Conservation (phyloP, 2,113 vertebrate species). For the Butorides virescens region DNA sequence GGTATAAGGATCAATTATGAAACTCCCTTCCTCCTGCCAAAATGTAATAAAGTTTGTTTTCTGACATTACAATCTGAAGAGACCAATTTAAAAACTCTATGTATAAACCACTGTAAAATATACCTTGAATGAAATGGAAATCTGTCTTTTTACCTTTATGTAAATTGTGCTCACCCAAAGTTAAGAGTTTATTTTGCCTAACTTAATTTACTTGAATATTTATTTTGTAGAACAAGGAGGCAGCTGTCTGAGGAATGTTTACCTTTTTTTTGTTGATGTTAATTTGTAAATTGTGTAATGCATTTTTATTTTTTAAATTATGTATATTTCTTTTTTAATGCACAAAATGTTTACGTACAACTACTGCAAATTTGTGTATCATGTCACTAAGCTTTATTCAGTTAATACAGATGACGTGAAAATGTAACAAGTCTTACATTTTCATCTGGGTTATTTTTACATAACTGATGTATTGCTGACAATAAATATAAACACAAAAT, state of each 20-base stretch:
- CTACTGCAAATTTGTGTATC: conserved; percentile 84
- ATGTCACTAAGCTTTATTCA: conserved; percentile 83
- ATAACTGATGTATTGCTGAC: conserved; percentile 83
- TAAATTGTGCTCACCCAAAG: conserved; percentile 61
- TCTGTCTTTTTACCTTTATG: conserved; percentile 65
- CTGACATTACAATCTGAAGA: conserved; percentile 35
- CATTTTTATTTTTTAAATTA: conserved; percentile 86
- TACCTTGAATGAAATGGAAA: conserved; percentile 57
- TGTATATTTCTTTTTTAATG: conserved; percentile 90
- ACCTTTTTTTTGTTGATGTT: conserved; percentile 78
- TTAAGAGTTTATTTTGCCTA: conserved; percentile 71
- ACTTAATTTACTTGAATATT: conserved; percentile 79
- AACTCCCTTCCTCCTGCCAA: conserved; percentile 36
- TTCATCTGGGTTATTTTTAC: conserved; percentile 92
- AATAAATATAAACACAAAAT: conserved; percentile 82
- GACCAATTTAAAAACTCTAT: conserved; percentile 26
- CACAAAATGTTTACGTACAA: conserved; percentile 86
- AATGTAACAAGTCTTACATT: conserved; percentile 78
- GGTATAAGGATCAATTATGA: conserved; percentile 21
- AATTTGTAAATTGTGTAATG: conserved; percentile 87
- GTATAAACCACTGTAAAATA: conserved; percentile 66
- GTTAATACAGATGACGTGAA: conserved; percentile 80
- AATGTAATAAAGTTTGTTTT: conserved; percentile 26
- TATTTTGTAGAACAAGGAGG: conserved; percentile 72
- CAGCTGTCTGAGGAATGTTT: conserved; percentile 83